phyloP scores from a whole-genome alignment of 2,113 vertebrate species.

The Upupa epops region DNA sequence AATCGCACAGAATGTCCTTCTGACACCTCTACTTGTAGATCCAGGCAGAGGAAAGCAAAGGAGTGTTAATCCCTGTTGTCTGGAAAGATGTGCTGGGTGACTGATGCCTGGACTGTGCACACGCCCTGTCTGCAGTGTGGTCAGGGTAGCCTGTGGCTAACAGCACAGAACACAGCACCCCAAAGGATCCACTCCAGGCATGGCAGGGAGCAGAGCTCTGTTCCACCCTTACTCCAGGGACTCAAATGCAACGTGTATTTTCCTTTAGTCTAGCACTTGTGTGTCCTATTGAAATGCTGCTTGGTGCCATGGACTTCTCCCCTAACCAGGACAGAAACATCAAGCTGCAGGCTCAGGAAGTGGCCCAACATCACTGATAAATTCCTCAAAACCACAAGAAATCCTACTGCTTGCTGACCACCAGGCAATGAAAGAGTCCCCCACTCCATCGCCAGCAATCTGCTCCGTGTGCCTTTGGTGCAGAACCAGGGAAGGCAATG shows the following conservation, averaged over 20 bases:
- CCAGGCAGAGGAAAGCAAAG: neutral
- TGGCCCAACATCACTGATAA: neutral
- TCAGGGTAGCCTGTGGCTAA: neutral
- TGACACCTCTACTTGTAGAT: neutral
- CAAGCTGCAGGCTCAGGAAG: neutral
- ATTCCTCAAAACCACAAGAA: neutral
- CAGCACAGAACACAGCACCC: neutral
- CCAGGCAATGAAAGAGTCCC: neutral
- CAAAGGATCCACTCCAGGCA: neutral
- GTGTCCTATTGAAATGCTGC: neutral
- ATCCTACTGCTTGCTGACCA: neutral
- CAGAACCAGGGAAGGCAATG: neutral
- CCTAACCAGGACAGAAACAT: neutral
- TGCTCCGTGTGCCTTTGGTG: neutral
- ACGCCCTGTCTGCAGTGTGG: neutral
- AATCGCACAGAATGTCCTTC: neutral
- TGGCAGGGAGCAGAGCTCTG: neutral
- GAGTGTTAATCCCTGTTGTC: neutral
- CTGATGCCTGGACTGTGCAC: neutral
- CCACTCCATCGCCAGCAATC: neutral
- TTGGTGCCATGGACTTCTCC: neutral
- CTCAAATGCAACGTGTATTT: neutral
- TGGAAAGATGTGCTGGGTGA: neutral
- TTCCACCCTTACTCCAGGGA: neutral
- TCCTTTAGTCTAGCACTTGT: neutral